phyloP scores from a whole-genome alignment of 2,797 vertebrate species.

The Falco novaeseelandiae region DNA sequence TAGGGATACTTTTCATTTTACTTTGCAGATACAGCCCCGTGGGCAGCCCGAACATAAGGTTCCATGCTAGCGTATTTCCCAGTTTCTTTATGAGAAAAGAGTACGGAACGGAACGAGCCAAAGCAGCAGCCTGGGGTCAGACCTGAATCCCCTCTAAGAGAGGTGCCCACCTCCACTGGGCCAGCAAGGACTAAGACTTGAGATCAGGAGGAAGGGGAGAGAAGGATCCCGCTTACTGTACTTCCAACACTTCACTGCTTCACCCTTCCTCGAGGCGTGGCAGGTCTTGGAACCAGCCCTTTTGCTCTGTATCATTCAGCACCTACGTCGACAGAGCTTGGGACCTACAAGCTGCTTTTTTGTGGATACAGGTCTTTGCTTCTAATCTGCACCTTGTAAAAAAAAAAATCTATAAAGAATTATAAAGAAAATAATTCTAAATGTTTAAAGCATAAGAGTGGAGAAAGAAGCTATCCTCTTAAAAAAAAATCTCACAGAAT shows the following conservation, averaged over 20 bases:
- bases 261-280: not conserved
- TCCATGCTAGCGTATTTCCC: not conserved
- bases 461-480: not conserved
- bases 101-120: fast-evolving
- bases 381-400: not conserved
- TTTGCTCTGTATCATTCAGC: not conserved
- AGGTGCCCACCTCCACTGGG: not conserved
- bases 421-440: not conserved
- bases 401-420: not conserved
- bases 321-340: not conserved
- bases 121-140: not conserved
- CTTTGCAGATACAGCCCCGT: not conserved
- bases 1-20: not conserved
- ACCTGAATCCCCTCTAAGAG: not conserved
- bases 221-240: not conserved
- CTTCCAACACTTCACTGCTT: not conserved
- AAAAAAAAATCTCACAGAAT: not conserved
- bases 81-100: not conserved
- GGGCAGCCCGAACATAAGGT: not conserved
- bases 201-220: not conserved
- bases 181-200: not conserved
- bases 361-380: not conserved
- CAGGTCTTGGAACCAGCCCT: not conserved
- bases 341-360: not conserved
- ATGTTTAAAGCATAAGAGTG: not conserved